Conservation (phyloP, 1,140 invertebrate species). For the Propsilocerus akamusi region DNA sequence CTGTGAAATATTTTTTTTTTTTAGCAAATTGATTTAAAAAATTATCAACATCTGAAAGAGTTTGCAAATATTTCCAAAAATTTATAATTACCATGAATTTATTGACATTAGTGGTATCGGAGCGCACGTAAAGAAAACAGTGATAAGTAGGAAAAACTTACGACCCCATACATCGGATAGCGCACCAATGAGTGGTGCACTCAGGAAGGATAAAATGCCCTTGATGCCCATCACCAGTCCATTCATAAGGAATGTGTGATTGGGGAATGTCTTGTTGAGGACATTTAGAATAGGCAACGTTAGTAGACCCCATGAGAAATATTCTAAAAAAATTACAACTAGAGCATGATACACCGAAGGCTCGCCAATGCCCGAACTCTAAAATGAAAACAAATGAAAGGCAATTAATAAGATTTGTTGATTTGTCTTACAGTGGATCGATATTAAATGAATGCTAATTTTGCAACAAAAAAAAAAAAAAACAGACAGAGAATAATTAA, state of each 20-base stretch:
- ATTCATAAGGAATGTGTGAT: slow-evolving; percentile 99
- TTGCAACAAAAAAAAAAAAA: neutral
- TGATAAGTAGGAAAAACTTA: slow-evolving; percentile 95
- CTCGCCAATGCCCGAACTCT: slow-evolving; percentile 67
- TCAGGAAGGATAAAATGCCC: slow-evolving; percentile 92
- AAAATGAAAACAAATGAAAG: slow-evolving; percentile 7
- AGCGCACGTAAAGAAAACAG: slow-evolving; percentile 97
- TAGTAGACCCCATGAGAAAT: slow-evolving; percentile 97
- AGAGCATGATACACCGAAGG: slow-evolving; percentile 95
- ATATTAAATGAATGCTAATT: neutral
- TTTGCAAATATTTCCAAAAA: neutral
- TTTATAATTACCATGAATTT: slow-evolving; percentile 65
- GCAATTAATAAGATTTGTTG: neutral
- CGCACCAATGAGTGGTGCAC: slow-evolving; percentile 90
- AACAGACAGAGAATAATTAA: neutral
- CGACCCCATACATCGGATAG: slow-evolving; percentile 95
- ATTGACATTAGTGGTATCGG: slow-evolving; percentile 98
- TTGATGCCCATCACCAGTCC: slow-evolving; percentile 97
- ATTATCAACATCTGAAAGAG: neutral
- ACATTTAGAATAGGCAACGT: slow-evolving; percentile 96
- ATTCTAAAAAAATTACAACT: slow-evolving; percentile 98
- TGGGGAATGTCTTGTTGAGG: slow-evolving; percentile 92
- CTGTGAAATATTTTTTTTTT: too few species aligned
- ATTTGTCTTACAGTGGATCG: neutral
- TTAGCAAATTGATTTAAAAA: slow-evolving; percentile 3